Percentiles rank a stretch among this genome's conserved stretches.
phyloP scores from a whole-genome alignment of 2,888 invertebrate species.

The Molorchus minor region DNA sequence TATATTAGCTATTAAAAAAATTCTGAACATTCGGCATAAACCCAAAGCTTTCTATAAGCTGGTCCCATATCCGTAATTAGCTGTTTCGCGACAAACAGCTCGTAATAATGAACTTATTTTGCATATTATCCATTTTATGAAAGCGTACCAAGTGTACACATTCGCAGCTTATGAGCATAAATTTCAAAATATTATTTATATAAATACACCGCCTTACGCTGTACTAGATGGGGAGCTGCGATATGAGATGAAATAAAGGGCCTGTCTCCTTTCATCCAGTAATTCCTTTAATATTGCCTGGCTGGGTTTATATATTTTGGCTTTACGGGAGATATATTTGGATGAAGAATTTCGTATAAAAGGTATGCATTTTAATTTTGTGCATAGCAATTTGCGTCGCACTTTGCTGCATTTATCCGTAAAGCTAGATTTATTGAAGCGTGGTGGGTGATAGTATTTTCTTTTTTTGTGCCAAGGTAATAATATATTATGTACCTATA shows the following conservation, averaged over 20 bases:
- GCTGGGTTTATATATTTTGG: slow-evolving; percentile 23
- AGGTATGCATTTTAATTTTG: slow-evolving; percentile 15
- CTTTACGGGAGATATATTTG: slow-evolving; percentile 19
- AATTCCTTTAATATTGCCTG: slow-evolving; percentile 25
- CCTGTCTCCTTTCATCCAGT: slow-evolving; percentile 25
- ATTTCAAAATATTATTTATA: slow-evolving; percentile 19
- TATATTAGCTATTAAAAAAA: no score
- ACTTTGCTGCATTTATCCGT: no score
- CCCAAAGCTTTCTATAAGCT: no score
- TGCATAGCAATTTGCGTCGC: background rate
- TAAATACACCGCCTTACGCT: slow-evolving; percentile 14
- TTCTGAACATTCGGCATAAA: no score
- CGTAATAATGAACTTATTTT: slow-evolving; percentile 15
- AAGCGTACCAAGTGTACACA: slow-evolving; percentile 1
- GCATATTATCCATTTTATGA: slow-evolving; percentile 14
- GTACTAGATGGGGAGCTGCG: slow-evolving; percentile 11
- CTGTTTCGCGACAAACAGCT: slow-evolving; percentile 15
- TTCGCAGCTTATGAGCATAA: slow-evolving; percentile 18
- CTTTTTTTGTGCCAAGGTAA: no score
- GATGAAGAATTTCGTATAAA: slow-evolving; percentile 11
- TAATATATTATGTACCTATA: no score
- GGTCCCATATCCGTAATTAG: slow-evolving; percentile 17
- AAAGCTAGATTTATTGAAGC: no score
- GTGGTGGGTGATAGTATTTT: no score
- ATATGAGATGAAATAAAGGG: slow-evolving; percentile 19